Conservation (phyloP, 2,888 invertebrate genomes). For the Ischnus inquisitorius region DNA sequence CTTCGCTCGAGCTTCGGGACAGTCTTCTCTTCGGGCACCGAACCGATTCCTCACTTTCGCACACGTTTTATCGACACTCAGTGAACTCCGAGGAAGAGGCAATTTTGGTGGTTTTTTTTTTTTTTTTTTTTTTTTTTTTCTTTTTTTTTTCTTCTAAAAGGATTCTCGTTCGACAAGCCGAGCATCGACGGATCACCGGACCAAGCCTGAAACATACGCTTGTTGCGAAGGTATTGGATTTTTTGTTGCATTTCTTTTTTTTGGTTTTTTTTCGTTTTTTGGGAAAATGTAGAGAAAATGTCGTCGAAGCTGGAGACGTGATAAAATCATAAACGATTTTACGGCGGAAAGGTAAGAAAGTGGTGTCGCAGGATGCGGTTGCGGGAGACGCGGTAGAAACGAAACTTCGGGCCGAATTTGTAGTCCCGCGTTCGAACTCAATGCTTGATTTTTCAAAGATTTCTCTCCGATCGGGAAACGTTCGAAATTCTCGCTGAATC, state of each 20-base stretch:
- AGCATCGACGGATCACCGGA: slow-evolving; percentile 61
- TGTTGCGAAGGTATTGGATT: slow-evolving; percentile 29
- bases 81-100: slow-evolving; percentile 32
- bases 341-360: slow-evolving; percentile 4
- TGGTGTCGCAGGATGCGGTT: slow-evolving; percentile 6
- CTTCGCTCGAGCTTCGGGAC: slow-evolving; percentile 45
- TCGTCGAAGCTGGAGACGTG: not conserved
- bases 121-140: slow-evolving; percentile 45
- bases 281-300: slow-evolving; percentile 1
- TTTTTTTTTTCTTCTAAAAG: slow-evolving; percentile 63
- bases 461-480: no score
- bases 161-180: slow-evolving; percentile 50
- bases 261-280: no score
- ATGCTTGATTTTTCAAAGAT: no score
- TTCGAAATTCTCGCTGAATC: no score
- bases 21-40: slow-evolving; percentile 54
- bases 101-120: slow-evolving; percentile 1
- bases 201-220: slow-evolving; percentile 67
- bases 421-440: no score
- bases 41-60: slow-evolving; percentile 50
- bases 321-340: slow-evolving; percentile 10
- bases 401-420: no score
- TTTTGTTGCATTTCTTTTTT: slow-evolving; percentile 26
- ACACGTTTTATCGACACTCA: slow-evolving; percentile 30
- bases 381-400: not conserved